Evolutionary conservation across 2,797 vertebrate genomes (phyloP), one percentile per base, ranked within the genome.

Genomic region (Austrolebias charrua): DNA sequence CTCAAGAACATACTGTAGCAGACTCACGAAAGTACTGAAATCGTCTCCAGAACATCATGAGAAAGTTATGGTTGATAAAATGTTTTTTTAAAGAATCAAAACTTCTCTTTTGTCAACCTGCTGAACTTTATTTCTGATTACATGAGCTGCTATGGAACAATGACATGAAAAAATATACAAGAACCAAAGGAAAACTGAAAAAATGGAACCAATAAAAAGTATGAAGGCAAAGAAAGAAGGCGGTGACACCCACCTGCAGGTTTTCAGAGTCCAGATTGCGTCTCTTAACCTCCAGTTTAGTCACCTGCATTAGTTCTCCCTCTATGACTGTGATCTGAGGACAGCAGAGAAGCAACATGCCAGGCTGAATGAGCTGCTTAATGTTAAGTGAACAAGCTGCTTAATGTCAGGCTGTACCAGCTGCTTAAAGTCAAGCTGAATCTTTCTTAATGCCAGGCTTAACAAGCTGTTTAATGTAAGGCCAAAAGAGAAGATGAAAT

Each of bases 271-370:
- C 95, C 94, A 96, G 92, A 90, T 88, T 93, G 82, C 94, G 94
- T 90, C 93, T 96, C 94, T 96, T 97, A 94, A 98, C 91, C 91
- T 99, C 97, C 94, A 98, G 94, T 92, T 95, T 96, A 89, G 97
- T 98, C 94, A 98, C 85, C 92, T 98, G 96, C 95, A 95, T 92
- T 95, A 99, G 95, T 90, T 98, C 97, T 90, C 78, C 92, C 89
- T 99, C 96, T 93, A 99, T 98, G 92, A 97, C 94, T 86, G 94
- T 96, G 94, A 98, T 99, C 97, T 98, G 95, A 91, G 93, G 92
- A 96, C 91, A 96, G 20, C 92, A 93, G 88, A 95, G 85, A 91
- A 67, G 84, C 75, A 84, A 55, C 66, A 71, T 76, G 29, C 60
- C 44, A 45, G 42, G 28, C 54, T 70, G 64, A 7, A 75, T 66